Percentiles rank a stretch among this genome's conserved stretches.
Conservation (phyloP, 1,140 invertebrate species). For the Maniola jurtina region DNA sequence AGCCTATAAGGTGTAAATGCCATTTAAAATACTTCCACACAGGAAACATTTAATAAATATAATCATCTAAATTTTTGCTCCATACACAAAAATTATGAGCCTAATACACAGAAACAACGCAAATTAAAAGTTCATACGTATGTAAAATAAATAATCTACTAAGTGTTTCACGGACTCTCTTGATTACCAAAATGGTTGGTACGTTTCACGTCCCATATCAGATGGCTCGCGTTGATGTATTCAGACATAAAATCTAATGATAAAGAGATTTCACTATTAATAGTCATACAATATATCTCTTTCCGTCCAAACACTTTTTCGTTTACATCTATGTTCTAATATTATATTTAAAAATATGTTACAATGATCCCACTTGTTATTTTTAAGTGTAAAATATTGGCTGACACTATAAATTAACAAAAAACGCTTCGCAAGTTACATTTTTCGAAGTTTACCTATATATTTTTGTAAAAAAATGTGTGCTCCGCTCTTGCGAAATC, state of each 20-base stretch:
- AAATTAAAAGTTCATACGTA: constrained; percentile 24
- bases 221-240: constrained; percentile 30
- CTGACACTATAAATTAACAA: constrained; percentile 34
- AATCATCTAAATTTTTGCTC: constrained; percentile 54
- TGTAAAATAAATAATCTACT: constrained; percentile 17
- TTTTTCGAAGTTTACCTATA: constrained; percentile 15
- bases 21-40: constrained; percentile 53
- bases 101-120: constrained; percentile 39
- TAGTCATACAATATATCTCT: constrained; percentile 65
- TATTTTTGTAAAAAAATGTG: constrained; percentile 23
- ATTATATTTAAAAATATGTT: constrained; percentile 76
- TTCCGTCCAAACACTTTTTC: constrained; percentile 53
- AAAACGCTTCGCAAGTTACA: constrained; percentile 19
- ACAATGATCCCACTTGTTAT: constrained; percentile 76
- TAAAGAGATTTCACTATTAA: constrained; percentile 63
- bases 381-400: constrained; percentile 60
- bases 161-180: background rate
- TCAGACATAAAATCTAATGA: constrained; percentile 52
- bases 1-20: constrained; percentile 48
- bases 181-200: constrained; percentile 1
- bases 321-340: constrained; percentile 70
- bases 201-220: constrained; percentile 8
- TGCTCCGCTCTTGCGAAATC: constrained; percentile 48
- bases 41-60: constrained; percentile 61
- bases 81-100: constrained; percentile 61